These are phyloP conservation scores for Aspiorhynchus laticeps DNA, from an alignment of 2,113 vertebrate species.

Conservation along the genomic window DNA sequence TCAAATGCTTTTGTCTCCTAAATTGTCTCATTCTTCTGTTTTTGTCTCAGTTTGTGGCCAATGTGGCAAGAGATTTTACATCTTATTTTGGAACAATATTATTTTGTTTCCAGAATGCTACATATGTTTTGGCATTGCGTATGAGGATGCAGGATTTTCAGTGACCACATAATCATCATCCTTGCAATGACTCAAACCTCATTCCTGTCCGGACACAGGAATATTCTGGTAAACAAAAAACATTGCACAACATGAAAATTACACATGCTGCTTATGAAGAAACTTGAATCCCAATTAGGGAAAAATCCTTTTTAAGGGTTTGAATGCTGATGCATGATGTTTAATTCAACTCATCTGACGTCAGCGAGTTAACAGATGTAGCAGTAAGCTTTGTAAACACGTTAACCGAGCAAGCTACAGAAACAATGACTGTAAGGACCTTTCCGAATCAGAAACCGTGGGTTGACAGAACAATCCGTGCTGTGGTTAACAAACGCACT, in stretches of 20 bases:
- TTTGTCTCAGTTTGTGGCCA: conserved; percentile 28
- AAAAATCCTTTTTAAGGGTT: neutral
- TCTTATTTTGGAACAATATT: conserved; percentile 41
- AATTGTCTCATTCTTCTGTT: neutral
- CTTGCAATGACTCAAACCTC: conserved; percentile 16
- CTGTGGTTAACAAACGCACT: no score
- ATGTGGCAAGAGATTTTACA: conserved; percentile 1
- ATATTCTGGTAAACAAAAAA: conserved; percentile 30
- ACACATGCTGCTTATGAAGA: neutral
- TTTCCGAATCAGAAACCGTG: no score
- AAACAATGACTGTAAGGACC: no score
- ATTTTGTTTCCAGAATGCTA: conserved; percentile 23
- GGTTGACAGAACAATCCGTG: no score
- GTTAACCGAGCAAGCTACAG: no score
- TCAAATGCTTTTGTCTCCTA: neutral
- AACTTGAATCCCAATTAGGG: neutral
- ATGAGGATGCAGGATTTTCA: neutral
- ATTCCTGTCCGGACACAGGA: conserved; percentile 29
- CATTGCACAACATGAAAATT: conserved; percentile 18
- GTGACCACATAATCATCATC: conserved; percentile 52
- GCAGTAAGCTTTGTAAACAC: no score
- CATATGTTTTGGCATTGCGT: neutral
- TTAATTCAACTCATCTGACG: no score
- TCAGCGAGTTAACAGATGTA: no score
- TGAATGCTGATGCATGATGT: neutral